Evolutionary conservation across 2,797 vertebrate genomes (phyloP).

Genomic region (Takifugu ocellatus): DNA sequence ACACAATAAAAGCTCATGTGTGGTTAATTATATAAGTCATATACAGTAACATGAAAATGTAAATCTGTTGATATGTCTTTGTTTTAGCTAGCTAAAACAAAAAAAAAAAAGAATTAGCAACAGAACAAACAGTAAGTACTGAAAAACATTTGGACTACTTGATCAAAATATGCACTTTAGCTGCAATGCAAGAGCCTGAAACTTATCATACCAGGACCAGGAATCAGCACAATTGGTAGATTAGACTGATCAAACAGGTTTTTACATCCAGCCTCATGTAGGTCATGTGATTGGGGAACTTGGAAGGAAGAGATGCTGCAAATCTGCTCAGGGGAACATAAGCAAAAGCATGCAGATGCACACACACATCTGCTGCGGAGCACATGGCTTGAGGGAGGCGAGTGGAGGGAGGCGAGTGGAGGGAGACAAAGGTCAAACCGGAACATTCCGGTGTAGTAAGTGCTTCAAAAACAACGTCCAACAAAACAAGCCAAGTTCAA

Average conservation of each 20-base stretch:
- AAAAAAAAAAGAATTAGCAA: too few relatives aligned
- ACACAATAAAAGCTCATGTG: too few relatives aligned
- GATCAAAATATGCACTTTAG: too few relatives aligned
- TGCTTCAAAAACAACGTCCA: neutral
- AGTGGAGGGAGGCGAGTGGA: neutral
- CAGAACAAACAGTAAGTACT: too few relatives aligned
- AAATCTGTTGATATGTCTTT: too few relatives aligned
- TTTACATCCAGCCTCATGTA: neutral
- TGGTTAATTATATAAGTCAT: too few relatives aligned
- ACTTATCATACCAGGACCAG: too few relatives aligned
- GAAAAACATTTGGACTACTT: too few relatives aligned
- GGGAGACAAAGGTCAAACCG: neutral
- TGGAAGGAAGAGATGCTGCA: neutral
- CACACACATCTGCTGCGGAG: neutral
- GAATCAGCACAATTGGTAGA: neutral
- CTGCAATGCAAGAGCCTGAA: too few relatives aligned
- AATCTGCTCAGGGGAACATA: neutral
- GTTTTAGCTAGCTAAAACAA: too few relatives aligned
- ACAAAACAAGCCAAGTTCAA: neutral
- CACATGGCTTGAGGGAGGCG: neutral
- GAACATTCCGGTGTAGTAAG: neutral
- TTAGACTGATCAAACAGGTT: neutral
- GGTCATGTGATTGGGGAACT: neutral
- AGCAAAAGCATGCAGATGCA: neutral
- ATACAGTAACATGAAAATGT: too few relatives aligned